Evolutionary conservation across 1,140 invertebrate species (phyloP).

Genomic region (Paralvinella palmiformis): DNA sequence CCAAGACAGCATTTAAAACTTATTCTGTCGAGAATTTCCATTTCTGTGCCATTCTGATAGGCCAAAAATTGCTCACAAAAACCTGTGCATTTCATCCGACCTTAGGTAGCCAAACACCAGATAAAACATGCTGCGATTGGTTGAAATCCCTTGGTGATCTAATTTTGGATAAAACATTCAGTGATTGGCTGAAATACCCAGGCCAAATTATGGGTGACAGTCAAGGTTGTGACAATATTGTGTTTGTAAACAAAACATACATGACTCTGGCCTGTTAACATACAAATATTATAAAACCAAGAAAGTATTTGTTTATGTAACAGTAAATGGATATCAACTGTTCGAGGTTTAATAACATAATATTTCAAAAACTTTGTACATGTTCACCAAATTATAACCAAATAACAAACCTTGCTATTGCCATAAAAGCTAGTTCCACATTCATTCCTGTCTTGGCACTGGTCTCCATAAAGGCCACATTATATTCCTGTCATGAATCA

Average conservation of each 20-base stretch:
- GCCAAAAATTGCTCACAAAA: too few species aligned
- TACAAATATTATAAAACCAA: not conserved
- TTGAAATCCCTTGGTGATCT: too few species aligned
- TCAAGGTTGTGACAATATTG: too few species aligned
- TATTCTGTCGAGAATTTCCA: too few species aligned
- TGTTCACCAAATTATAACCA: not conserved
- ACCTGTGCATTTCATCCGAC: too few species aligned
- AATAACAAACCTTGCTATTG: slow-evolving; percentile 50
- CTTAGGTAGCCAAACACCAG: too few species aligned
- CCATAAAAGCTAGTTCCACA: slow-evolving; percentile 69
- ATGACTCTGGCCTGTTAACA: not conserved
- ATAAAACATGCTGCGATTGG: too few species aligned
- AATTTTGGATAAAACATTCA: too few species aligned
- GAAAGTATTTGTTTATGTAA: not conserved
- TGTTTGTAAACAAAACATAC: not conserved
- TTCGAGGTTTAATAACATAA: not conserved
- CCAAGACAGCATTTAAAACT: too few species aligned
- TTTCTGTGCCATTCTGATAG: too few species aligned
- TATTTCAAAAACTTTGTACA: not conserved
- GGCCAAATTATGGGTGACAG: too few species aligned
- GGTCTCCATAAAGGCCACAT: slow-evolving; percentile 74
- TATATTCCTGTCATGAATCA: slow-evolving; percentile 48
- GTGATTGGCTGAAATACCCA: too few species aligned
- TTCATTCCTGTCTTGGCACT: slow-evolving; percentile 97
- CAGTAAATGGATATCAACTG: not conserved